A percentile compares a stretch with the other conserved stretches of the same genome.
These are phyloP conservation scores for Leptopilina myrica DNA, from an alignment of 2,888 invertebrate species.

Conservation along the genomic window DNA sequence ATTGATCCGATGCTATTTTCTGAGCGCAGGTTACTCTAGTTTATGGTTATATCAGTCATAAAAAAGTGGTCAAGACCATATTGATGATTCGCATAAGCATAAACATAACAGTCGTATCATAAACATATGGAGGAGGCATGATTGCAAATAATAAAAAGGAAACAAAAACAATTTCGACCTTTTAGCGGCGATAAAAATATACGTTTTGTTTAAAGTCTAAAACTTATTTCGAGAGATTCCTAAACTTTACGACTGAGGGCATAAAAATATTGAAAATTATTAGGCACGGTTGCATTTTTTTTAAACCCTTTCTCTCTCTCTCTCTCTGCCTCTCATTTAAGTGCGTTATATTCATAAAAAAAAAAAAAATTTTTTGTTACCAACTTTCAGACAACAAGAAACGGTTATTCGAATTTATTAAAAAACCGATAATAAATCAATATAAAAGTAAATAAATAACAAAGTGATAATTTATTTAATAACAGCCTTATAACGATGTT, in stretches of 20 bases:
- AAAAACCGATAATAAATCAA: no score
- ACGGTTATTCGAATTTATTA: no score
- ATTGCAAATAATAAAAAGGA: constrained; percentile 3
- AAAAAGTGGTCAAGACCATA: constrained; percentile 28
- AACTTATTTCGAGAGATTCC: neutral
- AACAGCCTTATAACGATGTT: no score
- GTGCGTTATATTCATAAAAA: no score
- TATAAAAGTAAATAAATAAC: no score
- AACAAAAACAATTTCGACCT: constrained; percentile 2
- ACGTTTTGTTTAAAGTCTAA: constrained; percentile 18
- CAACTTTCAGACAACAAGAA: no score
- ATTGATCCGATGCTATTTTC: constrained; percentile 4
- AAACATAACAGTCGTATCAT: constrained; percentile 28
- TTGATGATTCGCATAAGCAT: constrained; percentile 36
- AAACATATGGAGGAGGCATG: constrained; percentile 12
- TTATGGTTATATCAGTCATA: constrained; percentile 12
- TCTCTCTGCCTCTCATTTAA: no score
- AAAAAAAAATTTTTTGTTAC: no score
- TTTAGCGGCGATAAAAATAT: constrained; percentile 6
- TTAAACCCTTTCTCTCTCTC: no score
- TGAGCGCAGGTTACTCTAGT: neutral
- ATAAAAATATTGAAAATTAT: constrained; percentile 20
- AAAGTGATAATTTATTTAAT: no score
- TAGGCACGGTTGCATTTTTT: neutral
- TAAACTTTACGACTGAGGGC: neutral